phyloP scores from a whole-genome alignment of 2,888 invertebrate genomes.

The Megaustenia siamemsis region DNA sequence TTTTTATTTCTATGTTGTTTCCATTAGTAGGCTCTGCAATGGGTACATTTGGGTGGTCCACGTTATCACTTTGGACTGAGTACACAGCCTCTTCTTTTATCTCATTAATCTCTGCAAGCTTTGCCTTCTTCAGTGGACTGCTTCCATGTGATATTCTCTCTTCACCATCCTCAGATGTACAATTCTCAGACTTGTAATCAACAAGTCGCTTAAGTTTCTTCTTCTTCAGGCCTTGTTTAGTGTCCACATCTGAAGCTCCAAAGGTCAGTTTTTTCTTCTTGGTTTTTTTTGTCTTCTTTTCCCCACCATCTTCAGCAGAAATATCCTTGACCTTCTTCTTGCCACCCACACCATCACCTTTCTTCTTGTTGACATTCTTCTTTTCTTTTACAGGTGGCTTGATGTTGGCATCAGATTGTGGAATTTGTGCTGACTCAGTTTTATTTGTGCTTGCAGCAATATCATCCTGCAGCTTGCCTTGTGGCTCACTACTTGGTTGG shows the following conservation, averaged over 20 bases:
- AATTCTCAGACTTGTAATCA: constrained; percentile 53
- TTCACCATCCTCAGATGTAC: constrained; percentile 49
- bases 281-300: constrained; percentile 51
- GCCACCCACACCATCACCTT: constrained; percentile 32
- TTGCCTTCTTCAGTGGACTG: constrained; percentile 48
- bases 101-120: constrained; percentile 34
- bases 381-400: constrained; percentile 45
- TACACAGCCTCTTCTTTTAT: background rate
- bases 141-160: constrained; percentile 22
- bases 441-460: background rate
- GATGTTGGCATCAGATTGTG: background rate
- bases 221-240: constrained; percentile 52
- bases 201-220: constrained; percentile 50
- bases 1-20: constrained; percentile 19
- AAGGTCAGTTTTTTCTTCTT: constrained; percentile 53
- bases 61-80: background rate
- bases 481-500: background rate
- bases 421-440: background rate
- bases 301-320: constrained; percentile 38
- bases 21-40: constrained; percentile 34
- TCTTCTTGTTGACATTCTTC: constrained; percentile 42
- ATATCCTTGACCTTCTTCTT: constrained; percentile 49
- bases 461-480: background rate
- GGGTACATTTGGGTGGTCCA: background rate
- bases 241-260: constrained; percentile 51